Percentiles rank a stretch among this genome's conserved stretches.
Conservation (phyloP, 2,888 invertebrate species). For the Spodoptera picta region DNA sequence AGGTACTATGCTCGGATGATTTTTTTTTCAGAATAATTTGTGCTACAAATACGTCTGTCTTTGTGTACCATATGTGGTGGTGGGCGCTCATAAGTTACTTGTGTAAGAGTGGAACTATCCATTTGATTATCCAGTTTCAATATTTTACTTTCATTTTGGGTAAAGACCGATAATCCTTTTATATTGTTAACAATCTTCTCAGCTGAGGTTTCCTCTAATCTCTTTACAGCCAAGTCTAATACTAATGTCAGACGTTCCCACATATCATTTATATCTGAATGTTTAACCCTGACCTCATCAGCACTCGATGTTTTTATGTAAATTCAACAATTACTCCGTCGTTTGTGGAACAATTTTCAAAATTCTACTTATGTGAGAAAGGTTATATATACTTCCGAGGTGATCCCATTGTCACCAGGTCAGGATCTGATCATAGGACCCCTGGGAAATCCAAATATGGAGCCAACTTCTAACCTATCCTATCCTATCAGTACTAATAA, state of each 20-base stretch:
- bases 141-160: constrained; percentile 30
- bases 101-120: constrained; percentile 1
- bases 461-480: too few species aligned
- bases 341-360: too few species aligned
- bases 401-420: too few species aligned
- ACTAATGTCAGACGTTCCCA: constrained; percentile 70
- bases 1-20: too few species aligned
- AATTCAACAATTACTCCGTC: too few species aligned
- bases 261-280: constrained; percentile 66
- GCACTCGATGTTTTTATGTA: too few species aligned
- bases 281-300: constrained; percentile 55
- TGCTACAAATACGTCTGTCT: constrained; percentile 33
- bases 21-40: constrained; percentile 29
- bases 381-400: too few species aligned
- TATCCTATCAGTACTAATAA: too few species aligned
- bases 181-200: constrained; percentile 73
- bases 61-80: constrained; percentile 39
- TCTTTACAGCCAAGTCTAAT: constrained; percentile 71
- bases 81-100: constrained; percentile 23
- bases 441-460: too few species aligned
- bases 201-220: constrained; percentile 70
- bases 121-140: constrained; percentile 18
- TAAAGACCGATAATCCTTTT: constrained; percentile 54
- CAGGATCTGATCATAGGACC: too few species aligned
- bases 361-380: too few species aligned